phyloP scores from a whole-genome alignment of 2,797 vertebrate genomes.

The Xiphophorus birchmanni region DNA sequence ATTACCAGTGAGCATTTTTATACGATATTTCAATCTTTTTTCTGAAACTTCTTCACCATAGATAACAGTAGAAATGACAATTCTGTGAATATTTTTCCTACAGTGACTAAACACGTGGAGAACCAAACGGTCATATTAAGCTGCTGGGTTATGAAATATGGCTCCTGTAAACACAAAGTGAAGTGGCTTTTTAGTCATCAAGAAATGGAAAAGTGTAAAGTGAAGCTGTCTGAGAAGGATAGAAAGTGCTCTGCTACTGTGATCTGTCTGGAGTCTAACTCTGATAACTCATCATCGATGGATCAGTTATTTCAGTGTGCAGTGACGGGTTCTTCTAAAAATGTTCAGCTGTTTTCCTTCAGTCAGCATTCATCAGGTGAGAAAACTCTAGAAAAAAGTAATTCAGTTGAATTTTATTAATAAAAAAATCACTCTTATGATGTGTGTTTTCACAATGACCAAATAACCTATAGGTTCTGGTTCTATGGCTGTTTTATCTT shows the following conservation, averaged over 20 bases:
- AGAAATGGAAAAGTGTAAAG: background rate
- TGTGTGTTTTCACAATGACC: too few species aligned
- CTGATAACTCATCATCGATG: background rate
- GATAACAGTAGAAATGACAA: too few species aligned
- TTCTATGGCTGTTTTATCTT: background rate
- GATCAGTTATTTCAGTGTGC: background rate
- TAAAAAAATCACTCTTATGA: too few species aligned
- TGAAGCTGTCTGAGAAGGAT: background rate
- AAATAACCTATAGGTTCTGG: background rate
- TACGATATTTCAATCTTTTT: background rate
- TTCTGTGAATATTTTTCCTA: background rate
- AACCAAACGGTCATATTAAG: background rate
- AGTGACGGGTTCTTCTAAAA: background rate
- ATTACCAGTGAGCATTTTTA: slow-evolving; percentile 31
- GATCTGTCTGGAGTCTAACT: background rate
- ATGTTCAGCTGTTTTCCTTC: background rate
- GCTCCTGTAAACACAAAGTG: fast-evolving
- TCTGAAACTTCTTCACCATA: too few species aligned
- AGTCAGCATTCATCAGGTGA: background rate
- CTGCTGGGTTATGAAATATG: background rate
- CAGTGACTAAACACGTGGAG: background rate
- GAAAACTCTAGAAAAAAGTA: background rate
- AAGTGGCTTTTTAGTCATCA: background rate
- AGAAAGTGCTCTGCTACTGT: background rate
- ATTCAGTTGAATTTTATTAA: background rate